Percentiles rank a stretch among this genome's conserved stretches.
These are phyloP conservation scores for Chamaea fasciata DNA, from an alignment of 2,113 vertebrate species.

Conservation along the genomic window DNA sequence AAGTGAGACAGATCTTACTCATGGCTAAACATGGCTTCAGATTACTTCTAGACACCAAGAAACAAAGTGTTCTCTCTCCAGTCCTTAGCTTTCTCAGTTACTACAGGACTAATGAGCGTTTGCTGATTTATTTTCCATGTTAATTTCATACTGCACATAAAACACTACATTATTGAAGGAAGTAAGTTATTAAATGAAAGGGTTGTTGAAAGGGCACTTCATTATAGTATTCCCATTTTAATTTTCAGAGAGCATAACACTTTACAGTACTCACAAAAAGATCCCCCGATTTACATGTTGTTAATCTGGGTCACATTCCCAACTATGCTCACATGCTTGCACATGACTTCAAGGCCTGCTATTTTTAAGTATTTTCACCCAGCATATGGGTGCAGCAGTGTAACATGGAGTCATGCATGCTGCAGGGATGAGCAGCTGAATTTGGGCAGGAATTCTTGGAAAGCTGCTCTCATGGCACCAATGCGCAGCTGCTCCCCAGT, in stretches of 20 bases:
- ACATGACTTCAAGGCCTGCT: neutral
- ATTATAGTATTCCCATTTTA: neutral
- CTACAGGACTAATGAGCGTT: neutral
- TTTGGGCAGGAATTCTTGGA: neutral
- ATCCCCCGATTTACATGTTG: neutral
- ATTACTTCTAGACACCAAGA: neutral
- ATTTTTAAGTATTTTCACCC: neutral
- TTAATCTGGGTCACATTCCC: neutral
- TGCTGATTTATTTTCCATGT: neutral
- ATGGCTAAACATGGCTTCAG: neutral
- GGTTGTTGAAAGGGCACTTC: neutral
- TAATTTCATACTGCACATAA: neutral
- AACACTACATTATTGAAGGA: neutral
- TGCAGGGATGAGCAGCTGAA: neutral
- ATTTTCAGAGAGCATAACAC: neutral
- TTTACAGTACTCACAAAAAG: neutral
- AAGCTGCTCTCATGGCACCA: neutral
- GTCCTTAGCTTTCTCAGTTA: neutral
- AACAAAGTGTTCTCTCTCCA: neutral
- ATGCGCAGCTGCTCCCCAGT: neutral
- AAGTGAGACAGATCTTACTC: neutral
- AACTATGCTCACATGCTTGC: neutral
- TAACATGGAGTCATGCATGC: rapidly evolving
- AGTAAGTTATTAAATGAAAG: neutral
- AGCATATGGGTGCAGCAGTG: neutral